Base-by-base conservation (phyloP, 1,140 invertebrate species). In the Bombus confusus region DNA sequence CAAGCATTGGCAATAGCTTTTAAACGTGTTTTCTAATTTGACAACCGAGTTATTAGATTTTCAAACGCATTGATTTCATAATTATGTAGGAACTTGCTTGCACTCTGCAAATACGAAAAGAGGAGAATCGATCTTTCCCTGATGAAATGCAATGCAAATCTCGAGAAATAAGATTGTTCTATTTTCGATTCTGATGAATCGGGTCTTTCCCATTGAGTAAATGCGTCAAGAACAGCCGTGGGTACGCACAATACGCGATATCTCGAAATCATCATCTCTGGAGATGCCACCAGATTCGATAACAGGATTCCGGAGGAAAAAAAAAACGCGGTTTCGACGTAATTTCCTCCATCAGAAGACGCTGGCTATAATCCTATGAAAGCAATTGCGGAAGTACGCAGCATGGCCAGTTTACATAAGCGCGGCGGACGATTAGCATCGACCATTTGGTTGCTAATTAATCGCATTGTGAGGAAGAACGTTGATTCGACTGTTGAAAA, bases 321-420 rank as follows among this genome's bases (percentile, higher is more conserved):
- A 34, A 59, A 88, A 71, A 83, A 71, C 5, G 39, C 6, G 47
- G 73, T 64, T 78, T 62, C 8, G 34, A 34, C 28, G 66, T 43
- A 86, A 80, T 88, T 88, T 88, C 68, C 66, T 66, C 39, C 8
- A n/a, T 66, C 52, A 22, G 9, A 41, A 80, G 62, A n/a, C n/a
- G 75, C 31, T 25, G 13, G 39, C 74, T 76, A 25, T 10, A 80
- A 47, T 85, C n/a, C 15, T 31, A 87, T 31, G 73, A 88, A 88
- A 88, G 47, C 41, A 47, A 47, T 83, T n/a, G 37, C 84, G 86
- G 86, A 88, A 88, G 76, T 87, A 39, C 47, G 25, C 31, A 13
- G 69, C 22, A n/a, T n/a, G 62, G 62, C 41, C 39, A 31, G 83
- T 89, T 89, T 89, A 89, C 78, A 86, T 88, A 78, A 89, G 79